Percentiles rank a stretch among this genome's conserved stretches.
These are phyloP conservation scores for Beroe forskalii DNA, from an alignment of 37 sponge, comb jelly and placozoan genomes.

Conservation along the genomic window DNA sequence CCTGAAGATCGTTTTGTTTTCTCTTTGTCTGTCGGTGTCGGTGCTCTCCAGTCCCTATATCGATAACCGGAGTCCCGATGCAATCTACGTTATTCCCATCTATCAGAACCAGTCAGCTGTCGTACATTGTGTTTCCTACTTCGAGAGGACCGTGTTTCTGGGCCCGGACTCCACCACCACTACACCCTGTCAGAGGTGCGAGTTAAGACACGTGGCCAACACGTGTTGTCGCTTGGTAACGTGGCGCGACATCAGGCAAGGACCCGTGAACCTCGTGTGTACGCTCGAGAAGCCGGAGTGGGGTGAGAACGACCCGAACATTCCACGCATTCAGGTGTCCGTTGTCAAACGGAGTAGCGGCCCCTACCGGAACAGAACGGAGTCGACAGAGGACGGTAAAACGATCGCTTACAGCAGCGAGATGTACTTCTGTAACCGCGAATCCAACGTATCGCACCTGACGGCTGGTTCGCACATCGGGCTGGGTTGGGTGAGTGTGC, in stretches of 20 bases:
- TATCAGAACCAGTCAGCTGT: background rate
- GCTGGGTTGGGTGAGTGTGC: slow-evolving; percentile 8
- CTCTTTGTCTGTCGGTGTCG: too few relatives aligned
- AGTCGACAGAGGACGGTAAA: background rate
- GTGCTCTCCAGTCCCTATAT: background rate
- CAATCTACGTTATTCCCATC: slow-evolving; percentile 40
- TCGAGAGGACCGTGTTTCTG: slow-evolving; percentile 2
- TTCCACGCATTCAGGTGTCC: slow-evolving; percentile 44
- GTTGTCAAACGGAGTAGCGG: background rate
- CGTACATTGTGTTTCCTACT: slow-evolving; percentile 48
- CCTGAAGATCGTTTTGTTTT: too few relatives aligned
- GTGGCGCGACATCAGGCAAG: background rate
- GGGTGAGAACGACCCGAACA: background rate
- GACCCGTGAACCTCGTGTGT: background rate
- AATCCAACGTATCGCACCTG: background rate
- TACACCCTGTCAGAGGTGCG: slow-evolving; percentile 25
- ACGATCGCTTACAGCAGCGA: slow-evolving; percentile 4
- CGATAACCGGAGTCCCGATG: slow-evolving; percentile 24
- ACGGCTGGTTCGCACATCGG: slow-evolving; percentile 61
- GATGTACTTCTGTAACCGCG: slow-evolving; percentile 21
- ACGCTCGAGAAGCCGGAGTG: background rate
- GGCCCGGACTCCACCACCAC: background rate
- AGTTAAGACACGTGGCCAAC: slow-evolving; percentile 42
- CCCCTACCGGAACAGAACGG: background rate
- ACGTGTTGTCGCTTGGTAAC: background rate